Evolutionary conservation across 2,113 vertebrate species (phyloP), one percentile per base, ranked within the genome.

Genomic region (Podarcis raffonei): DNA sequence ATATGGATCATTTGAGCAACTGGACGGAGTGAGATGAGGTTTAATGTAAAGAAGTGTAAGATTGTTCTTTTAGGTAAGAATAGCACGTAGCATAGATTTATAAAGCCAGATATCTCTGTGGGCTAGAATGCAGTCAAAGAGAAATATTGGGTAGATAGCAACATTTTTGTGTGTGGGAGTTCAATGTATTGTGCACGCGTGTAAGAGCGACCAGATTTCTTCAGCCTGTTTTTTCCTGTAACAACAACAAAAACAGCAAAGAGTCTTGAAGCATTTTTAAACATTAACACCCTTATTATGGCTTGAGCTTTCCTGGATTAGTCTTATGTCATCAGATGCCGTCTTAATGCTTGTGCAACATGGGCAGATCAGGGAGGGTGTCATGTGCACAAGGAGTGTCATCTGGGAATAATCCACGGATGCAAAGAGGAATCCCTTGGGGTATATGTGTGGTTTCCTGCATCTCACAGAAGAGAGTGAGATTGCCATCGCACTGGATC

Each of bases 21-120:
- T 89, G 92, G 91, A 90, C 83, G 89, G 89, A 94, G 68, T 91
- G 84, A 95, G 87, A 91, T 92, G 92, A 94, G 92, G 90, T 91
- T 94, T 71, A 87, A 87, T 90, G 35, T 90, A 90, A 90, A 87
- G 83, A 90, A 92, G 87, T 84, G 72, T 92, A 16, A 89, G 68
- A 81, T 90, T 84, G 86, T 84, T 76, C 8, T n/a, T 83, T 83
- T 92, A 93, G 93, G 91, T 92, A 91, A 93, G 92, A 95, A 89
- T 83, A 90, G 90, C 69, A 62, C 16, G 1, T 89, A 87, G 92
- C 78, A 72, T 11, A 90, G 91, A 78, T 83, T 72, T 62, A 15
- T 80, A 87, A 89, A 85, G 42, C 65, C 87, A 91, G 83, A 42
- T 77, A 37, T 35, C 66, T 79, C 15, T 0, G 0, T 85, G 80